phyloP scores from a whole-genome alignment of 1,140 invertebrate species.

The Steinernema khuongi region DNA sequence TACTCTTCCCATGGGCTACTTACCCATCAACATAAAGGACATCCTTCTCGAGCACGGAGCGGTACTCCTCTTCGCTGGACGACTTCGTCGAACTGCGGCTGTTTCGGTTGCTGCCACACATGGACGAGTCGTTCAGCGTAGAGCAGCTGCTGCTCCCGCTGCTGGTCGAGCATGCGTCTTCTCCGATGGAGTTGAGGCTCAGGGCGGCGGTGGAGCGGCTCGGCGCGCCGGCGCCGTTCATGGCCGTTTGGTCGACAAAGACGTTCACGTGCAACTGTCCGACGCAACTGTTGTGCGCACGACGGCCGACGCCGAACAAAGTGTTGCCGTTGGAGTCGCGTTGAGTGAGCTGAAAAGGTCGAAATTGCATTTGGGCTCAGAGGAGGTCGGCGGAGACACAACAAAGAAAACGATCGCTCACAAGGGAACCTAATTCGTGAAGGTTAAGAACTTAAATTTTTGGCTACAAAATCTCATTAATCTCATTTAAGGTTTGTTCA shows the following conservation, averaged over 20 bases:
- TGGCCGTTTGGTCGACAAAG: neutral
- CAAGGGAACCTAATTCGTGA: too few species aligned
- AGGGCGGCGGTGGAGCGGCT: neutral
- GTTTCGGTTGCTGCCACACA: neutral
- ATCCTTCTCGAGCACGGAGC: neutral
- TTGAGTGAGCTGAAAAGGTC: conserved; percentile 10
- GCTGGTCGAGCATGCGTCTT: neutral
- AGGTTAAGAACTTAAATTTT: too few species aligned
- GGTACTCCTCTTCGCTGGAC: neutral
- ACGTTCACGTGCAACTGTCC: conserved; percentile 4
- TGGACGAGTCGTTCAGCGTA: neutral
- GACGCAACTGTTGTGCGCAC: neutral
- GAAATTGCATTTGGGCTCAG: neutral
- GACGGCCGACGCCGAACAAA: conserved; percentile 1
- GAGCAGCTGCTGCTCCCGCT: conserved; percentile 6
- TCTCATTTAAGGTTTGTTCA: too few species aligned
- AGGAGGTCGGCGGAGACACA: neutral
- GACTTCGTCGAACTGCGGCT: conserved; percentile 5
- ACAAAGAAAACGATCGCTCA: too few species aligned
- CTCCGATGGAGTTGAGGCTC: neutral
- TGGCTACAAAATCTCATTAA: too few species aligned
- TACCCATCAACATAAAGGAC: conserved; percentile 9
- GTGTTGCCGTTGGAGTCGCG: conserved; percentile 11
- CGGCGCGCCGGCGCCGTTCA: neutral
- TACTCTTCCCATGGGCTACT: too few species aligned